A percentile compares a stretch with the other conserved stretches of the same genome.
Conservation (phyloP, 1,140 invertebrate species). For the Diploscapter pachys region DNA sequence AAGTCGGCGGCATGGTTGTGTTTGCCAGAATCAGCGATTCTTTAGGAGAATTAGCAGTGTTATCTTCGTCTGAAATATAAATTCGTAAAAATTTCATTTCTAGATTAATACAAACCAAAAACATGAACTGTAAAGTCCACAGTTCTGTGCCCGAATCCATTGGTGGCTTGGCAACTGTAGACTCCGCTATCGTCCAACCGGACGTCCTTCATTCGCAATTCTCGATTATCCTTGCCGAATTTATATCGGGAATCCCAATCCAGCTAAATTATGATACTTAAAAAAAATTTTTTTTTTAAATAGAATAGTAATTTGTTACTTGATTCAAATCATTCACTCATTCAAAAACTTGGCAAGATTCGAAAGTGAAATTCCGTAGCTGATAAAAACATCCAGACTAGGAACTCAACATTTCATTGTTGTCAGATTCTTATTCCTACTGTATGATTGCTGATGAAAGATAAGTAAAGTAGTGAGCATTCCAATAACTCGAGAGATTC, state of each 20-base stretch:
- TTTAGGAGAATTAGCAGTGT: conserved; percentile 15
- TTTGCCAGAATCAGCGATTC: conserved; percentile 27
- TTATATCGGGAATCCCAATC: conserved; percentile 39
- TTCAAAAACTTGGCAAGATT: conserved; percentile 16
- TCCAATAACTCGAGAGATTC: too few species aligned
- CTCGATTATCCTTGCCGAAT: conserved; percentile 23
- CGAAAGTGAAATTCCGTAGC: conserved; percentile 8
- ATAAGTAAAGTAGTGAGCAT: background rate
- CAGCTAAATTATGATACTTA: conserved; percentile 26
- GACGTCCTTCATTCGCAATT: conserved; percentile 36
- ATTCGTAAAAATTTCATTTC: background rate
- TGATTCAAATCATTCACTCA: background rate
- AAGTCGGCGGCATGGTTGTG: conserved; percentile 27
- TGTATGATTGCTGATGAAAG: background rate
- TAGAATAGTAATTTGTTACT: background rate
- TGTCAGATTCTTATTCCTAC: conserved; percentile 10
- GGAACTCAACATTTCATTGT: background rate
- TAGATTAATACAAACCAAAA: conserved; percentile 18
- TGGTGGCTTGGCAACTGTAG: conserved; percentile 37
- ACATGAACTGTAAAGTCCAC: conserved; percentile 38
- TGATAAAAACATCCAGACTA: background rate
- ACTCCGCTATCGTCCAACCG: conserved; percentile 35
- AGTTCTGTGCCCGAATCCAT: conserved; percentile 36
- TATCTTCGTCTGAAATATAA: conserved; percentile 4
- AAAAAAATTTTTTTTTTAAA: background rate